phyloP scores from a whole-genome alignment of 1,140 invertebrate genomes.

The Drosophila mojavensis region DNA sequence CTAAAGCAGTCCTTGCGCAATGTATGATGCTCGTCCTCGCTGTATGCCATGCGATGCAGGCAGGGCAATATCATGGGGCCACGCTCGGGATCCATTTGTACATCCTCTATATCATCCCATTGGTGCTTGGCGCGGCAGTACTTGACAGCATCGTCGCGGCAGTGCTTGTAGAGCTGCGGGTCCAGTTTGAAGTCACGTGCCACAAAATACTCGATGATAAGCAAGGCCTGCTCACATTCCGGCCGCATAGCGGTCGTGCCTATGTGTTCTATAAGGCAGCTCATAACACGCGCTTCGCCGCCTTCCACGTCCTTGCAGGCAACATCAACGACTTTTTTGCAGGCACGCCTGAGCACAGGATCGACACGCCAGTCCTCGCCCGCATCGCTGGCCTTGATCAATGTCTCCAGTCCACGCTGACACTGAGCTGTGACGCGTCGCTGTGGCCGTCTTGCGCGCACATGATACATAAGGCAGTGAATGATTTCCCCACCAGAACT shows the following conservation, averaged over 20 bases:
- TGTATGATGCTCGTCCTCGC: conserved; percentile 88
- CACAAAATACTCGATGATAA: conserved; percentile 99
- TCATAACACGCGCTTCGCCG: conserved; percentile 92
- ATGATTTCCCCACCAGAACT: conserved; percentile 90
- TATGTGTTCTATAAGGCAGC: conserved; percentile 96
- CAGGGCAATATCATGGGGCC: conserved; percentile 95
- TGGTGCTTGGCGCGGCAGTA: conserved; percentile 92
- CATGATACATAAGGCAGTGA: conserved; percentile 98
- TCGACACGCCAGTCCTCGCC: conserved; percentile 97
- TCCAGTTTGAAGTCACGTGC: conserved; percentile 97
- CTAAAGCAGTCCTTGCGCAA: conserved; percentile 87
- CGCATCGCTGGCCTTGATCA: conserved; percentile 92
- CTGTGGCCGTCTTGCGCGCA: conserved; percentile 87
- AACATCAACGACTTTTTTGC: conserved; percentile 91
- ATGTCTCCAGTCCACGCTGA: conserved; percentile 89
- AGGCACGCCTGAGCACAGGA: conserved; percentile 93
- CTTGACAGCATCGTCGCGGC: conserved; percentile 92
- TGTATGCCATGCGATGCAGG: conserved; percentile 94
- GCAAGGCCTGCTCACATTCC: conserved; percentile 94
- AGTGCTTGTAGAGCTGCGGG: conserved; percentile 93
- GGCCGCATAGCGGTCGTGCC: conserved; percentile 93
- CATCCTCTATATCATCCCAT: conserved; percentile 89
- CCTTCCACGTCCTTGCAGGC: conserved; percentile 88
- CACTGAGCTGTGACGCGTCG: conserved; percentile 88
- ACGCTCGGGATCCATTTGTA: conserved; percentile 88